These are phyloP conservation scores for Melanostoma scalare DNA, from an alignment of 2,888 invertebrate genomes.

Conservation along the genomic window DNA sequence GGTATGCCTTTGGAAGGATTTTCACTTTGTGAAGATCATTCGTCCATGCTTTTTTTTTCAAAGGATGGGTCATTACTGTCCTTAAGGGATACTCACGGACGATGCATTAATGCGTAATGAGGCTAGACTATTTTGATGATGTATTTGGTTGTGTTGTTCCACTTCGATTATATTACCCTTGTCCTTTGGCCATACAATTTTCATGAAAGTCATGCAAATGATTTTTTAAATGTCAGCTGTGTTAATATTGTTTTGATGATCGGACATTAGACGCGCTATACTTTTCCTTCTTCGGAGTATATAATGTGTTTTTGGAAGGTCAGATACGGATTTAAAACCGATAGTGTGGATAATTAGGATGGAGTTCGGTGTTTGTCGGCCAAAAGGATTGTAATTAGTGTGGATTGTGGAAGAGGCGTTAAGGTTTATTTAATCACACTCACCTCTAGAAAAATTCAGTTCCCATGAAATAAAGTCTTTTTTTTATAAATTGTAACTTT, in stretches of 20 bases:
- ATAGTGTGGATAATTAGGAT: constrained; percentile 61
- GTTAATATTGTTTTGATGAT: constrained; percentile 45
- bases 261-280: constrained; percentile 67
- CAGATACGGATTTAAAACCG: constrained; percentile 48
- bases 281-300: neutral
- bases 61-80: constrained; percentile 72
- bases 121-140: constrained; percentile 67
- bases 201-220: constrained; percentile 65
- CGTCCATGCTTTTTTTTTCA: constrained; percentile 38
- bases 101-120: constrained; percentile 72
- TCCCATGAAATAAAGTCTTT: constrained; percentile 4
- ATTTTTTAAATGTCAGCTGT: constrained; percentile 71
- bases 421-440: neutral
- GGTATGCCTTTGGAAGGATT: constrained; percentile 54
- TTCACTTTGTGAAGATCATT: constrained; percentile 43
- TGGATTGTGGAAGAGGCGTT: constrained; percentile 44
- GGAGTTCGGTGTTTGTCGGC: neutral
- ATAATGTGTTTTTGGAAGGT: constrained; percentile 26
- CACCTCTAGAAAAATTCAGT: constrained; percentile 7
- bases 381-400: constrained; percentile 53
- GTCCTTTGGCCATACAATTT: constrained; percentile 40
- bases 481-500: neutral
- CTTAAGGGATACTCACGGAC: constrained; percentile 67
- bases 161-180: constrained; percentile 6
- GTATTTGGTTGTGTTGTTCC: constrained; percentile 13